These are phyloP conservation scores for Ophiodon elongatus DNA, from an alignment of 2,113 vertebrate species.

Conservation along the genomic window DNA sequence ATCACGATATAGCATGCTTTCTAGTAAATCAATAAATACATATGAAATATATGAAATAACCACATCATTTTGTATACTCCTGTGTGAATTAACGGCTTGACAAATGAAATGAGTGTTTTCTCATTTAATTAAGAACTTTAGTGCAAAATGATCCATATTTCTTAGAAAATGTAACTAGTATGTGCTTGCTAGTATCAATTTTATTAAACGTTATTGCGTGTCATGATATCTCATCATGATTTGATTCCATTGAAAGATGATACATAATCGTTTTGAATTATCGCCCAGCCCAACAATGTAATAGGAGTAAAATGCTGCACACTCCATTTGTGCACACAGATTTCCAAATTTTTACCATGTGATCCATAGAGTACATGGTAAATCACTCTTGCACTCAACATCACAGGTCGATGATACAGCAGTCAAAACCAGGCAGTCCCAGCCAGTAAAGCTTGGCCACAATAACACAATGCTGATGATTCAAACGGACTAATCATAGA, in stretches of 20 bases:
- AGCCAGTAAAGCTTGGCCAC: not conserved
- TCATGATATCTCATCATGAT: too few relatives aligned
- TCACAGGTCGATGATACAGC: not conserved
- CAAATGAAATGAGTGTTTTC: not conserved
- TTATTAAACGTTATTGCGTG: too few relatives aligned
- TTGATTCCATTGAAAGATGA: too few relatives aligned
- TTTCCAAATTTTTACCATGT: not conserved
- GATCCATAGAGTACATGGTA: not conserved
- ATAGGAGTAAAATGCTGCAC: not conserved
- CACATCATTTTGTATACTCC: not conserved
- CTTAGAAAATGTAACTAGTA: too few relatives aligned
- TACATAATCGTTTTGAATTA: too few relatives aligned
- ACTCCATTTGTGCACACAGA: not conserved
- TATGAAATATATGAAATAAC: not conserved
- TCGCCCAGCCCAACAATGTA: too few relatives aligned
- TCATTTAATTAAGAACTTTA: too few relatives aligned
- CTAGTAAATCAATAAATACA: not conserved
- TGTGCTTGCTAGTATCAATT: too few relatives aligned
- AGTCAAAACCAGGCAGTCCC: not conserved
- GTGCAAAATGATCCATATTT: too few relatives aligned
- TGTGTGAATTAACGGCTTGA: not conserved
- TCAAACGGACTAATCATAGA: not conserved
- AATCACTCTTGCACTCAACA: not conserved
- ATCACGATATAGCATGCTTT: too few relatives aligned
- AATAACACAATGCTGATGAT: not conserved